A percentile compares a stretch with the other conserved stretches of the same genome.
Evolutionary conservation across 2,797 vertebrate species (phyloP).

Genomic region (Cephalopachus bancanus): DNA sequence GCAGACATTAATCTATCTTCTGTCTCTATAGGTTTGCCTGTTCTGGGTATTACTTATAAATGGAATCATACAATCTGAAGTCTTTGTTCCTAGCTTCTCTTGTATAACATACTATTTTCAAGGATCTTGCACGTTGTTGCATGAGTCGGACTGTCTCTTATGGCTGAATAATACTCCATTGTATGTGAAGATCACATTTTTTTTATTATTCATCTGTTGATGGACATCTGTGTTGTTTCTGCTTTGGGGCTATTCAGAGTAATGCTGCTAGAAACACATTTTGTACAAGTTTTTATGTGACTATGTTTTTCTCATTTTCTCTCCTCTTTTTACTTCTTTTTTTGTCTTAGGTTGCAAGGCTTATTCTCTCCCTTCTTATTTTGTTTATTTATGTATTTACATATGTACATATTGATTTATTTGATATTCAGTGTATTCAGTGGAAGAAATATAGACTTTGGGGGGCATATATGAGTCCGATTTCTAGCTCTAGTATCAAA

Average conservation of each 20-base stretch:
- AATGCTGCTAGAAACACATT: background rate
- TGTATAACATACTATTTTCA: background rate
- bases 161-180: background rate
- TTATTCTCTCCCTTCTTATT: background rate
- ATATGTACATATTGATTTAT: background rate
- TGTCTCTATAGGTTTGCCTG: background rate
- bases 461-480: too few relatives aligned
- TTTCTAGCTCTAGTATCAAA: background rate
- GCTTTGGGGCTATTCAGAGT: background rate
- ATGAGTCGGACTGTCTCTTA: background rate
- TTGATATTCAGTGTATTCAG: background rate
- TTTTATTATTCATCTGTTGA: background rate
- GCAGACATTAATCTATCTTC: background rate
- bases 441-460: constrained; percentile 10
- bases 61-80: background rate
- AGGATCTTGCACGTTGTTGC: background rate
- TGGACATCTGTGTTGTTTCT: background rate
- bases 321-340: background rate
- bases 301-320: background rate
- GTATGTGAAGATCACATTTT: background rate
- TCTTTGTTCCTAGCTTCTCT: background rate
- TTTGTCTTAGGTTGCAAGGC: background rate
- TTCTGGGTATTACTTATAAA: background rate
- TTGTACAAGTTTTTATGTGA: background rate
- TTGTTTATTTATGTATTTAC: background rate